These are phyloP conservation scores for Leucoraja erinaceus DNA, from an alignment of 2,113 vertebrate genomes.

Conservation along the genomic window DNA sequence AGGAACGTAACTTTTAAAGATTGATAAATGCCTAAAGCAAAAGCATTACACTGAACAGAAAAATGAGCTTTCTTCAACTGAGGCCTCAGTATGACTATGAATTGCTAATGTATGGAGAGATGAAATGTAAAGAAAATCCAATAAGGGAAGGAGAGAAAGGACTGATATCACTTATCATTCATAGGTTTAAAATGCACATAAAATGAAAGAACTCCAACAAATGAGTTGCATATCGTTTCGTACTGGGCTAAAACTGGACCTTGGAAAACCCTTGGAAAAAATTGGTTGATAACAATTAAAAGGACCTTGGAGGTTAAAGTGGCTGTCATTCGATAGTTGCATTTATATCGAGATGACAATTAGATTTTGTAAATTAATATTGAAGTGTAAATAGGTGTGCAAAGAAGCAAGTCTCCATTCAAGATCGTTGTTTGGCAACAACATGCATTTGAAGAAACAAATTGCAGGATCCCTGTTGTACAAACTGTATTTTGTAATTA, in stretches of 20 bases:
- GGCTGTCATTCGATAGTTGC: background rate
- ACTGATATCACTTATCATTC: background rate
- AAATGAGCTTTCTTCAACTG: background rate
- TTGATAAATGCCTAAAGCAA: background rate
- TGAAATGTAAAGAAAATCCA: too few species aligned
- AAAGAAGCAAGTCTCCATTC: background rate
- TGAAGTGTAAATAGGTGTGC: background rate
- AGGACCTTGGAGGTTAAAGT: background rate
- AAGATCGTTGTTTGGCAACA: background rate
- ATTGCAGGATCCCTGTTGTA: background rate
- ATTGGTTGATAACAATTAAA: background rate
- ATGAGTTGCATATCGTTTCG: background rate
- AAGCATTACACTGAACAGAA: background rate
- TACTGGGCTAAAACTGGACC: background rate
- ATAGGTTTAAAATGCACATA: background rate
- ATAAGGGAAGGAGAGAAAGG: background rate
- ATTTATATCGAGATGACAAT: background rate
- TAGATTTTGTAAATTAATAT: slow-evolving; percentile 10
- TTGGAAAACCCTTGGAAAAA: background rate
- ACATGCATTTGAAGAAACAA: background rate
- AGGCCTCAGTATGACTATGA: background rate
- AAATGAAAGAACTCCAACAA: background rate
- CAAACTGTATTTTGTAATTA: background rate
- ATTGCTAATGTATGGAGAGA: background rate
- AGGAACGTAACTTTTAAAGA: background rate